phyloP scores from a whole-genome alignment of 2,113 vertebrate species.

The Gobius niger region DNA sequence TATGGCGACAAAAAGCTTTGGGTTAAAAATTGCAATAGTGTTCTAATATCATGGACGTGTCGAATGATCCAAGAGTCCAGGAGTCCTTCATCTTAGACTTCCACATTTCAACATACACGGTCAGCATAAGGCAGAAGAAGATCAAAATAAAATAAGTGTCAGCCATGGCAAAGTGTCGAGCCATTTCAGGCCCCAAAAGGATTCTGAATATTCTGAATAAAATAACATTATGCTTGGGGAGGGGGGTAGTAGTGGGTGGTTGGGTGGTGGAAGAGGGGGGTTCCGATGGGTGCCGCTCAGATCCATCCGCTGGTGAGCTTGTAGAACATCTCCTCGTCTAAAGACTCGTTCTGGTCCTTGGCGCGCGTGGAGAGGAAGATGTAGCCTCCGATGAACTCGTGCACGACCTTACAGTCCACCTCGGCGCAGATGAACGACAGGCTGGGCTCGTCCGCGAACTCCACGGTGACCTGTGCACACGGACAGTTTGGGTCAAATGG shows the following conservation, averaged over 20 bases:
- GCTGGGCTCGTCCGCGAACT: constrained; percentile 93
- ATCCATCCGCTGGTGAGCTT: constrained; percentile 99
- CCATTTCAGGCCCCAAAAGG: constrained; percentile 49
- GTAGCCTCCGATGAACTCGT: constrained; percentile 98
- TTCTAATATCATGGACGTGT: constrained; percentile 49
- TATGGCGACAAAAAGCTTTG: constrained; percentile 40
- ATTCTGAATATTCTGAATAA: constrained; percentile 48
- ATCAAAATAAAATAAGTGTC: constrained; percentile 44
- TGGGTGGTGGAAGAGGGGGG: neutral
- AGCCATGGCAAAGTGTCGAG: constrained; percentile 54
- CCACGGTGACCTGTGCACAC: constrained; percentile 87
- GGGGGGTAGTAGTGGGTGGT: constrained; percentile 19
- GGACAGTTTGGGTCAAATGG: neutral
- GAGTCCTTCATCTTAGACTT: constrained; percentile 39
- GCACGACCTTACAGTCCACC: constrained; percentile 98
- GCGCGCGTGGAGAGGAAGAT: constrained; percentile 97
- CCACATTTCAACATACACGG: constrained; percentile 31
- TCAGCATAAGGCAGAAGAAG: constrained; percentile 49
- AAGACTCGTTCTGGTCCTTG: constrained; percentile 98
- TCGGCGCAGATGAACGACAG: constrained; percentile 94
- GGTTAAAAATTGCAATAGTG: constrained; percentile 45
- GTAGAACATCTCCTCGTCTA: constrained; percentile 99
- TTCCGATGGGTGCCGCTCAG: constrained; percentile 67
- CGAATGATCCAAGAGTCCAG: neutral
- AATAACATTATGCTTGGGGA: constrained; percentile 44